Evolutionary conservation across 2,888 invertebrate genomes (phyloP).

Genomic region (Pasiphila rectangulata): DNA sequence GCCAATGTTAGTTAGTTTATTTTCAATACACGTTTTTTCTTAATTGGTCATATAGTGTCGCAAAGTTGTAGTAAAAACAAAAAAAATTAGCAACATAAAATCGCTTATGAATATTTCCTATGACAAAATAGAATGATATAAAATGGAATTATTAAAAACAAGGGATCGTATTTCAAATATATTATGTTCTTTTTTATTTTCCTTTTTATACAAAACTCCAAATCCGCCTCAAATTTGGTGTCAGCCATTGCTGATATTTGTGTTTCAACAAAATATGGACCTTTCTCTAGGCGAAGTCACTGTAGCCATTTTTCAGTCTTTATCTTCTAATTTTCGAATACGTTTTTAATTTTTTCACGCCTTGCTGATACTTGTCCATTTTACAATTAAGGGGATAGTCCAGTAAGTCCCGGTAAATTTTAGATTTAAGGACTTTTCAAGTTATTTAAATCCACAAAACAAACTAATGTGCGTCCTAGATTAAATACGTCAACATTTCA

Average conservation of each 20-base stretch:
- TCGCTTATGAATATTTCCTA: conserved; percentile 2
- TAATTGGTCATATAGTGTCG: no score
- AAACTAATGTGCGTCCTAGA: conserved; percentile 47
- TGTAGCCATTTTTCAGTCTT: conserved; percentile 76
- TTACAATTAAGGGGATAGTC: conserved; percentile 1
- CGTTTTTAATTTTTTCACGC: conserved; percentile 35
- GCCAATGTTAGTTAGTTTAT: no score
- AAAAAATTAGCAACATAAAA: no score
- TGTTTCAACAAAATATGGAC: conserved; percentile 22
- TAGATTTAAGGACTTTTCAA: conserved; percentile 36
- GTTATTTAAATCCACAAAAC: conserved; percentile 34
- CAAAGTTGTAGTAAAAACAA: no score
- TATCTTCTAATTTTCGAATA: conserved; percentile 69
- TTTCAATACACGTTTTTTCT: no score
- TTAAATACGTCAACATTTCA: conserved; percentile 33
- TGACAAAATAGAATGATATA: neutral
- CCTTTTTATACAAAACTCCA: conserved; percentile 28
- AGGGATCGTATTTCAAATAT: neutral
- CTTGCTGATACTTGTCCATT: conserved; percentile 53
- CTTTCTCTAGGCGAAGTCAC: conserved; percentile 43
- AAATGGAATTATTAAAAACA: neutral
- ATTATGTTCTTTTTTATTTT: conserved; percentile 13
- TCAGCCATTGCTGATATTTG: conserved; percentile 13
- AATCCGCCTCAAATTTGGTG: conserved; percentile 2
- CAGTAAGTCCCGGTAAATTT: conserved; percentile 7